Percentiles rank a stretch among this genome's conserved stretches.
phyloP scores from a whole-genome alignment of 2,888 invertebrate genomes.

The Zygothrica quintamaculata region DNA sequence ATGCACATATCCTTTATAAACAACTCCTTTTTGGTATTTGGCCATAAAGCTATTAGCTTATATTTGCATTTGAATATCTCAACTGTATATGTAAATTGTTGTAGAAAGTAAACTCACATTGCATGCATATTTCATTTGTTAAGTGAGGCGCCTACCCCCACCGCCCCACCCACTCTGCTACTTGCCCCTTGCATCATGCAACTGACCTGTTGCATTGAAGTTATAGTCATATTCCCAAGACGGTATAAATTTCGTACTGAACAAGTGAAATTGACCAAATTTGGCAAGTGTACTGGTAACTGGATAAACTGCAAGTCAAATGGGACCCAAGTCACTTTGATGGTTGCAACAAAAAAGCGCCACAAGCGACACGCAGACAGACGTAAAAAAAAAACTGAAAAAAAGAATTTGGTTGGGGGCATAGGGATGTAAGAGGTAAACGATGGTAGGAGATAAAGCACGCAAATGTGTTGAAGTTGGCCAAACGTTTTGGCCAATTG shows the following conservation, averaged over 20 bases:
- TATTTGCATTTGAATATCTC: slow-evolving; percentile 4
- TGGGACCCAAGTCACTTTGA: slow-evolving; percentile 67
- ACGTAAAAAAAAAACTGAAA: background rate
- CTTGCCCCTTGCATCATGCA: slow-evolving; percentile 3
- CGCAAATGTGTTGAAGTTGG: slow-evolving; percentile 71
- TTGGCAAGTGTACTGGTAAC: slow-evolving; percentile 60
- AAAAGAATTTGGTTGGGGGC: too few species aligned
- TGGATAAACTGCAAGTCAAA: slow-evolving; percentile 65
- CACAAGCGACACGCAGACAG: slow-evolving; percentile 10
- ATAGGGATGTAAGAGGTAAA: background rate
- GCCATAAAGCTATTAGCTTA: slow-evolving; percentile 13
- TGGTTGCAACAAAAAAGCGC: slow-evolving; percentile 46
- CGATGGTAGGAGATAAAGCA: slow-evolving; percentile 58
- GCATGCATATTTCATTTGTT: slow-evolving; percentile 42
- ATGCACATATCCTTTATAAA: too few species aligned
- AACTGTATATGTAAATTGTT: slow-evolving; percentile 23
- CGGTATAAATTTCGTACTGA: slow-evolving; percentile 57
- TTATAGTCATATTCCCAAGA: slow-evolving; percentile 42
- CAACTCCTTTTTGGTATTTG: too few species aligned
- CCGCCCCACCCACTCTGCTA: too few species aligned
- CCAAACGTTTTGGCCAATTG: slow-evolving; percentile 74
- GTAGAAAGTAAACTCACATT: slow-evolving; percentile 33
- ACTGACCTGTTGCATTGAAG: slow-evolving; percentile 1
- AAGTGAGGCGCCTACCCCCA: slow-evolving; percentile 20
- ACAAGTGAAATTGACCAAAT: slow-evolving; percentile 77